Evolutionary conservation across 2,888 invertebrate species (phyloP).

Genomic region (Rhyacophila evoluta): DNA sequence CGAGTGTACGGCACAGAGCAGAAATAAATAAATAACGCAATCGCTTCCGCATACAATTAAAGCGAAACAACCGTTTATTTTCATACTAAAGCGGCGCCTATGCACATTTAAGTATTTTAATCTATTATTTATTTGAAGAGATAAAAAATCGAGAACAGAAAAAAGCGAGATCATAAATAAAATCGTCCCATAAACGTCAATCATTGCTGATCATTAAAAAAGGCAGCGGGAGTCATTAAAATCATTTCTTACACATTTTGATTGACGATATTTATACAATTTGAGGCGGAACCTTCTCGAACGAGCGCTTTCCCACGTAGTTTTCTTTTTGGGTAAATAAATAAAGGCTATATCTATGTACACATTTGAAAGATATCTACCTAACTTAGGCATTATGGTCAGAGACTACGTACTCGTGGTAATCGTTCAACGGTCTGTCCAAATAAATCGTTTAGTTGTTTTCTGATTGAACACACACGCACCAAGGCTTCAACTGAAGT

Average conservation of each 20-base stretch:
- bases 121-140: slow-evolving; percentile 10
- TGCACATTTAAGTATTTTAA: neutral
- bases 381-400: too few species aligned
- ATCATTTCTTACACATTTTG: neutral
- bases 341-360: neutral
- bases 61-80: slow-evolving; percentile 3
- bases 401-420: too few species aligned
- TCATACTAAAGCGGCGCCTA: neutral
- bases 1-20: neutral
- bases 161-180: slow-evolving; percentile 1
- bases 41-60: neutral
- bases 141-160: neutral
- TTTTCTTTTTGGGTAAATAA: neutral
- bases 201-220: neutral
- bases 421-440: too few species aligned
- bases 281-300: neutral
- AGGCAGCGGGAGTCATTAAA: neutral
- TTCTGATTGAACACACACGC: too few species aligned
- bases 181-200: slow-evolving; percentile 7
- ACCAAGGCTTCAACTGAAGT: too few species aligned
- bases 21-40: neutral
- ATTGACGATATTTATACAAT: neutral
- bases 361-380: too few species aligned
- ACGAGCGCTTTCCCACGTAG: neutral
- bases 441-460: too few species aligned